Evolutionary conservation across 2,113 vertebrate species (phyloP).

Genomic region (Dromaius novaehollandiae): DNA sequence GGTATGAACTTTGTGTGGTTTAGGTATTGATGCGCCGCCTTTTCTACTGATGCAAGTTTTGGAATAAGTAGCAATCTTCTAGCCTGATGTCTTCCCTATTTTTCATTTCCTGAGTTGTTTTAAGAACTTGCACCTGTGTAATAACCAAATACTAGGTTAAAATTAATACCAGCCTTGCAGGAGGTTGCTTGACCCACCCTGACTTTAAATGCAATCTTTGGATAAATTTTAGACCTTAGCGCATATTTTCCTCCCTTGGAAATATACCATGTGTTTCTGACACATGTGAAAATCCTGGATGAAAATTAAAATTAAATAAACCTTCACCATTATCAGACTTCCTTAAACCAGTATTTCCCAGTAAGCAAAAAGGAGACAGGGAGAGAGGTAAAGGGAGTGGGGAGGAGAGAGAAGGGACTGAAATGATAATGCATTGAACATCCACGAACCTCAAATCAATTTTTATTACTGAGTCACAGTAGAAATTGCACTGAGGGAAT

Average conservation of each 20-base stretch:
- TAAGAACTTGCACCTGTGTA: slow-evolving; percentile 65
- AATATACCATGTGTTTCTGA: background rate
- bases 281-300: background rate
- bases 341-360: background rate
- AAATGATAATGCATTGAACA: fast-evolving
- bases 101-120: slow-evolving; percentile 62
- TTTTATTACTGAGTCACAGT: fast-evolving
- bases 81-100: background rate
- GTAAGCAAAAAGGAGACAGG: background rate
- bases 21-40: background rate
- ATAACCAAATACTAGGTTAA: slow-evolving; percentile 28
- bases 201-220: slow-evolving; percentile 27
- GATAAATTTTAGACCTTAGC: slow-evolving; percentile 41
- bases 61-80: background rate
- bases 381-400: background rate
- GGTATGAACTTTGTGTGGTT: background rate
- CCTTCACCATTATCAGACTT: background rate
- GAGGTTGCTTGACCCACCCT: slow-evolving; percentile 40
- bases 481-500: fast-evolving
- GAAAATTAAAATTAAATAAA: background rate
- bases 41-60: background rate
- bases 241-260: slow-evolving; percentile 11
- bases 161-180: slow-evolving; percentile 51
- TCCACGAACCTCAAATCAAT: background rate
- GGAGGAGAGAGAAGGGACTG: background rate